Base-by-base conservation (phyloP, 2,797 vertebrate species). In the Amniataba percoides region DNA sequence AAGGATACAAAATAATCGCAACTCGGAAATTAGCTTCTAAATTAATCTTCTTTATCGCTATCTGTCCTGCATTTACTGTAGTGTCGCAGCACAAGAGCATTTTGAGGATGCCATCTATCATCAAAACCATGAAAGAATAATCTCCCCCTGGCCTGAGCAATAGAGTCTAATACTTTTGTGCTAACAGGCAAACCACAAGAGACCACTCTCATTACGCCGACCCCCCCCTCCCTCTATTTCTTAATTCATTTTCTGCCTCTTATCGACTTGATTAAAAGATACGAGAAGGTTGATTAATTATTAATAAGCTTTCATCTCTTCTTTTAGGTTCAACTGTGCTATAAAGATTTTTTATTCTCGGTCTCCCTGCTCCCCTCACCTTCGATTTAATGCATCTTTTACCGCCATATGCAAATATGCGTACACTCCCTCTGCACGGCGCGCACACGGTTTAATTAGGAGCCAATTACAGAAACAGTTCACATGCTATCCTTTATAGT, bases 221-320 rank as follows among this genome's bases (percentile, higher is more conserved):
- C 68, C 71, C 64, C 57, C 36, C 60, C 21, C 34, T 13, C 39
- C 25, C 48, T 76, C 49, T 75, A 69, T 78, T 61, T 78, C 81
- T 70, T 81, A 84, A 88, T 90, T 87, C 62, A 86, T 90, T 88
- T 91, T 89, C 78, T 80, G 55, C 70, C 72, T 76, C 67, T 93
- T 89, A 88, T 89, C 81, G 68, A 77, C 86, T 88, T 93, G 90
- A 95, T 94, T 93, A 92, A 93, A 89, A 92, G 88, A 94, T 91
- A 92, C 88, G 88, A 83, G 83, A 80, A 60, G 81, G 74, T 72
- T 83, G 79, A 91, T 94, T 92, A 80, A 90, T 90, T 89, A 92
- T 90, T 88, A 93, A 92, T 82, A 68, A 74, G 71, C 84, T 74
- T 68, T 78, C 58, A 85, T 81, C 77, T 74, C 72, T 77, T 84